Conservation (phyloP, 2,797 vertebrate species). For the Premnoplex brunnescens region DNA sequence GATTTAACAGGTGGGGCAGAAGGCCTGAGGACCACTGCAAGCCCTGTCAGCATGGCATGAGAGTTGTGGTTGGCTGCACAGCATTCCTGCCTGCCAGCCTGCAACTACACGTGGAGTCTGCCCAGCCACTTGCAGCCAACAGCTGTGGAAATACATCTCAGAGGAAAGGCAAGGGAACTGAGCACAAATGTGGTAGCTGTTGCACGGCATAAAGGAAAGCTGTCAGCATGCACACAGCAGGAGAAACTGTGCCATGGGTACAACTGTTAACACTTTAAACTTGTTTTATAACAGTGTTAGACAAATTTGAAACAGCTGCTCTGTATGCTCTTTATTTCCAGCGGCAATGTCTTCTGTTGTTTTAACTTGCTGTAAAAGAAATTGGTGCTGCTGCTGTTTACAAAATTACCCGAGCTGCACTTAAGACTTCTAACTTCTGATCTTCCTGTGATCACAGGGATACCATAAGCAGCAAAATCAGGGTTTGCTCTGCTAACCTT, state of each 20-base stretch:
- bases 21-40: not conserved
- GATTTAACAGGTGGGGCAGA: not conserved
- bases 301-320: conserved; percentile 65
- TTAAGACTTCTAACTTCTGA: conserved; percentile 5
- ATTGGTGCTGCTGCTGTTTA: conserved; percentile 40
- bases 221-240: not conserved
- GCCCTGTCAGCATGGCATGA: not conserved
- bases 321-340: conserved; percentile 53
- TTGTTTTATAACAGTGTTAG: conserved; percentile 47
- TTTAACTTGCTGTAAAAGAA: conserved; percentile 35
- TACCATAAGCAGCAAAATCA: not conserved
- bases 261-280: conserved; percentile 60
- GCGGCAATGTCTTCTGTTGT: not conserved
- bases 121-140: not conserved
- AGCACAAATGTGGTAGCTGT: not conserved
- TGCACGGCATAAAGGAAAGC: not conserved
- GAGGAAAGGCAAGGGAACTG: not conserved
- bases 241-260: conserved; percentile 16
- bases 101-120: not conserved
- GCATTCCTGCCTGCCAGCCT: not conserved
- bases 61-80: not conserved
- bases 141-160: not conserved
- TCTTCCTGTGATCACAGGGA: conserved; percentile 20
- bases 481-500: not conserved
- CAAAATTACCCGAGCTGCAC: not conserved